phyloP scores from a whole-genome alignment of 2,797 vertebrate species.

The Gadopsis marmoratus region DNA sequence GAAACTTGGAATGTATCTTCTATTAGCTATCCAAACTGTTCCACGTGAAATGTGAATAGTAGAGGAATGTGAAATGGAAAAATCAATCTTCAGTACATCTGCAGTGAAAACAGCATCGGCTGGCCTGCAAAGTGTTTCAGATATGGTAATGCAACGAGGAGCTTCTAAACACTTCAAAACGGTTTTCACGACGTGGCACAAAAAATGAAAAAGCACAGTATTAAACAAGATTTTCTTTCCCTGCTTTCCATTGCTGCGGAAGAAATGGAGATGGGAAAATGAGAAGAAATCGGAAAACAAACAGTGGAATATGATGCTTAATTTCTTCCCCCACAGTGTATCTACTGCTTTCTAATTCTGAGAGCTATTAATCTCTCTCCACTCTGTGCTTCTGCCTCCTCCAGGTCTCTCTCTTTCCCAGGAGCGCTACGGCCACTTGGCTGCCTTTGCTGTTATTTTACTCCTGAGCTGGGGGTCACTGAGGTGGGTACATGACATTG shows the following conservation, averaged over 20 bases:
- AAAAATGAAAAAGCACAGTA: not conserved
- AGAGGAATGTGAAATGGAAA: conserved; percentile 17
- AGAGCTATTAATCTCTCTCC: conserved; percentile 33
- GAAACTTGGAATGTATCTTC: conserved; percentile 7
- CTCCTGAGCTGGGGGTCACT: conserved; percentile 26
- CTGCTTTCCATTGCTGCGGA: not conserved
- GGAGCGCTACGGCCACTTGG: conserved; percentile 50
- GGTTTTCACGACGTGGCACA: no score
- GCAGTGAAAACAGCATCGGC: conserved; percentile 7
- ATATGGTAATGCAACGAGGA: not conserved
- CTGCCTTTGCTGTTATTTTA: conserved; percentile 52
- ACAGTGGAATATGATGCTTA: not conserved
- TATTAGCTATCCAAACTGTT: not conserved
- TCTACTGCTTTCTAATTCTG: conserved; percentile 28
- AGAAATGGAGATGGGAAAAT: not conserved
- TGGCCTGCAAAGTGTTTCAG: not conserved
- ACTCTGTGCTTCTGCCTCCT: conserved; percentile 14
- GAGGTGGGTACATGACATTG: conserved; percentile 43
- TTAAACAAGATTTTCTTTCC: not conserved
- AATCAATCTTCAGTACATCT: not conserved
- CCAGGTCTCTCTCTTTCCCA: conserved; percentile 48
- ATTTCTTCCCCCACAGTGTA: not conserved
- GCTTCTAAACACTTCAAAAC: not conserved
- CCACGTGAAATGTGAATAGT: not conserved
- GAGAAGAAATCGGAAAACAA: not conserved